These are phyloP conservation scores for Florisuga fusca DNA, from an alignment of 2,797 vertebrate genomes.

Conservation along the genomic window DNA sequence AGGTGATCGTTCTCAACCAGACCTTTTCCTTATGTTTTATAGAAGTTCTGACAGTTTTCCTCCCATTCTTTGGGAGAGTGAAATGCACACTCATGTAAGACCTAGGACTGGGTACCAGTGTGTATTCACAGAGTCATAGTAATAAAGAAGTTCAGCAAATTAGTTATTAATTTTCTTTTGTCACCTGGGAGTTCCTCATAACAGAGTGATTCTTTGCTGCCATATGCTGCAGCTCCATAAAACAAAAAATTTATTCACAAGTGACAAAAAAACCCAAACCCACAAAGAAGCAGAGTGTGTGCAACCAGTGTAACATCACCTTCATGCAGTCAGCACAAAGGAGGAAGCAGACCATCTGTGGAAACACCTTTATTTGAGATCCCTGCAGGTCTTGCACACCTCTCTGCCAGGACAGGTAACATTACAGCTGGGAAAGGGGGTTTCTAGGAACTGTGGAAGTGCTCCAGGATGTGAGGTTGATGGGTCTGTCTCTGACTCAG, in stretches of 20 bases:
- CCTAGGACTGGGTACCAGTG: neutral
- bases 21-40: neutral
- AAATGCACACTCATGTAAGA: neutral
- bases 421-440: neutral
- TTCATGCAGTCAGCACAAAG: neutral
- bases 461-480: neutral
- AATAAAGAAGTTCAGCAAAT: neutral
- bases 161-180: slow-evolving; percentile 19
- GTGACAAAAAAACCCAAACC: neutral
- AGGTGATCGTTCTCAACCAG: neutral
- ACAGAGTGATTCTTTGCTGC: slow-evolving; percentile 5
- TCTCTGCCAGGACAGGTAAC: neutral
- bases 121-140: neutral
- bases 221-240: slow-evolving; percentile 46
- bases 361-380: neutral
- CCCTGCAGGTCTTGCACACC: neutral
- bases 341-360: neutral
- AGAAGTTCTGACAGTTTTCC: neutral
- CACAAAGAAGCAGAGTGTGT: neutral
- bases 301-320: neutral
- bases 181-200: slow-evolving; percentile 18
- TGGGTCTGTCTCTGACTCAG: neutral
- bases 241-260: slow-evolving; percentile 41
- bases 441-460: neutral
- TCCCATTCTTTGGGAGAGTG: neutral